Evolutionary conservation across 2,797 vertebrate species (phyloP), one percentile per base, ranked within the genome.

Genomic region (Tapirus indicus): DNA sequence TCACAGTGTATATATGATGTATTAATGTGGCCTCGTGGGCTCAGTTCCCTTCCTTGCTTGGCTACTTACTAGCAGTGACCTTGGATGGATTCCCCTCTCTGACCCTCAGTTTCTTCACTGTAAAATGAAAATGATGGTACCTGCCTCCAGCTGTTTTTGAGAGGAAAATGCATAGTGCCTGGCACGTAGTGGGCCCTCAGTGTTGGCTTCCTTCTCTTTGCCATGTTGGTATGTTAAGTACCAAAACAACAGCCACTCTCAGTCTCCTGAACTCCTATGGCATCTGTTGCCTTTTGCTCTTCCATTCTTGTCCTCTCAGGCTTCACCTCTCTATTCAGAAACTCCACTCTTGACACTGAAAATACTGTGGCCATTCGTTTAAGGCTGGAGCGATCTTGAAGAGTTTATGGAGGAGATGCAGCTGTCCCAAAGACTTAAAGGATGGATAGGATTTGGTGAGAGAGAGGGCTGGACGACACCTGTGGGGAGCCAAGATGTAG

Each of bases 1-100:
- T 64, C 1, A 1, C 3, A 2, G 1, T 1, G 9, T 66, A 14
- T 4, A 4, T 5, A 6, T 20, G 2, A 0, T 29, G 74, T 49
- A 6, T 7, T 18, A 38, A 8, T 1, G 62, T 29, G 35, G 79
- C 62, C n/a, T 0, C 0, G 5, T 1, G 60, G n/a, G 17, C 8
- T 38, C 49, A 1, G 1, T 9, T 29, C 18, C 23, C 80, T 44
- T 68, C 79, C 54, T 27, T 29, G 4, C 54, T 2, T 7, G 2
- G 58, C 66, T 74, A 4, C 23, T 10, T 2, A 2, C 11, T 21
- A 25, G 44, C 60, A 23, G 7, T 35, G 77, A 52, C 32, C n/a
- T 20, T 41, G 21, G 32, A 10, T 23, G 41, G 68, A n/a, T 9
- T 83, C 4, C 8, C 11, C 9, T 41, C 82, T 72, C 17, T 72